Conservation (phyloP, 2,113 vertebrate genomes). For the Muntiacus reevesi region DNA sequence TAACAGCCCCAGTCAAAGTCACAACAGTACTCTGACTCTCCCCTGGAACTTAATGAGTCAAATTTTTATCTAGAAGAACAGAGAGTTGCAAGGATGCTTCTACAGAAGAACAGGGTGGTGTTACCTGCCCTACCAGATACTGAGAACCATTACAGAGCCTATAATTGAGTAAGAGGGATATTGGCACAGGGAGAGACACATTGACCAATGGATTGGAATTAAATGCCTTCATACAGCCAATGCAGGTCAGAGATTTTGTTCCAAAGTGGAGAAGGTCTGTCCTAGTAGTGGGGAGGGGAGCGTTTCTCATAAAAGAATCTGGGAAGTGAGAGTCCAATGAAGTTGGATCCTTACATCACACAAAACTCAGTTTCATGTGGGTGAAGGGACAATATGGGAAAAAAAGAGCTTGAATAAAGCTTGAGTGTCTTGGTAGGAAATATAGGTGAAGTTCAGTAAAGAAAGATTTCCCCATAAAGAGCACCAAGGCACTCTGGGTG, state of each 20-base stretch:
- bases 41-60: background rate
- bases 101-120: background rate
- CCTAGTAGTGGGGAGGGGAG: background rate
- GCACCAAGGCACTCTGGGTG: background rate
- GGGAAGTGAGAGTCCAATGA: background rate
- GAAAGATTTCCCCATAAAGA: background rate
- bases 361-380: background rate
- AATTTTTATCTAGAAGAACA: background rate
- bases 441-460: background rate
- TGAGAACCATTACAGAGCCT: background rate
- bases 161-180: background rate
- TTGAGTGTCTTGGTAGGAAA: background rate
- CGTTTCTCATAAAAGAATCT: background rate
- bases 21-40: background rate
- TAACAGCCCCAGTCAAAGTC: background rate
- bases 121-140: background rate
- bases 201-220: background rate
- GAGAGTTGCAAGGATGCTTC: background rate
- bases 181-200: background rate
- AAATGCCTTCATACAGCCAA: background rate
- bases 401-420: background rate
- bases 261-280: background rate
- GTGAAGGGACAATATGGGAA: background rate
- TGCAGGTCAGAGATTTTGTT: background rate
- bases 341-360: background rate